Evolutionary conservation across 2,797 vertebrate species (phyloP).

Genomic region (Diglossa cyanea): DNA sequence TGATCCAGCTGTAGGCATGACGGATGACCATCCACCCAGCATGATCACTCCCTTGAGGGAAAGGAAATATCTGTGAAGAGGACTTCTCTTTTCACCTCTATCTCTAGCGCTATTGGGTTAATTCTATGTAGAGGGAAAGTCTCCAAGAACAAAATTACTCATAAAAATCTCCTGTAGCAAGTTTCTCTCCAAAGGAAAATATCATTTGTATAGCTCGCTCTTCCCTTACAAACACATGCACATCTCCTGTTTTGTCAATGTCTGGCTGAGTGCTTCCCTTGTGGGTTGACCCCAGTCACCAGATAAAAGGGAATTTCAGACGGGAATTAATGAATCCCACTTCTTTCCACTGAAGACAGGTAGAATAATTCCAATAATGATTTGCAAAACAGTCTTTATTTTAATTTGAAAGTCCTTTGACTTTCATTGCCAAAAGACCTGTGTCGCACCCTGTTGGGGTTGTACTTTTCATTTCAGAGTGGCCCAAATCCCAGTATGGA

Average conservation of each 20-base stretch:
- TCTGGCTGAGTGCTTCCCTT: background rate
- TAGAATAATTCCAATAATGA: background rate
- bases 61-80: background rate
- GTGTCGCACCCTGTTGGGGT: background rate
- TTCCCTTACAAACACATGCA: background rate
- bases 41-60: background rate
- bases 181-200: background rate
- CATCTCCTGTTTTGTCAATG: background rate
- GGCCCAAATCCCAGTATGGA: background rate
- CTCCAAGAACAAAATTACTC: conserved; percentile 4
- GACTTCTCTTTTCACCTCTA: background rate
- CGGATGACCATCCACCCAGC: background rate
- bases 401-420: background rate
- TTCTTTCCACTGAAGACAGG: background rate
- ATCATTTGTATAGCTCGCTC: conserved; percentile 15
- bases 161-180: background rate
- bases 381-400: background rate
- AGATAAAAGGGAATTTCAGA: conserved; percentile 51
- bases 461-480: background rate
- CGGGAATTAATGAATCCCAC: background rate
- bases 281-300: background rate
- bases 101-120: background rate
- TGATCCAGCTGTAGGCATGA: background rate
- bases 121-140: background rate
- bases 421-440: background rate